A percentile compares a stretch with the other conserved stretches of the same genome.
phyloP scores from a whole-genome alignment of 2,888 invertebrate genomes.

The Cephus pygmeus region DNA sequence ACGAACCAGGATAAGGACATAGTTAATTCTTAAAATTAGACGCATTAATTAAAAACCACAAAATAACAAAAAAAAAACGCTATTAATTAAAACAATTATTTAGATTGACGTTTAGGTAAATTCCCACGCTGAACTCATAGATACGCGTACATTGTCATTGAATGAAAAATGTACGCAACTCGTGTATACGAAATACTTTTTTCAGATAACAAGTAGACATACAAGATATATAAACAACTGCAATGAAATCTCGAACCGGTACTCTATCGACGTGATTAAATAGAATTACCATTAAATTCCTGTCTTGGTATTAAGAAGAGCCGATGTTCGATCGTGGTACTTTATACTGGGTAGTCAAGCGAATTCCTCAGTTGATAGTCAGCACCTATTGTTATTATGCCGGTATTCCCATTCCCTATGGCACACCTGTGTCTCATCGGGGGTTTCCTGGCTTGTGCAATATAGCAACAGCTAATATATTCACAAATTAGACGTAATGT shows the following conservation, averaged over 20 bases:
- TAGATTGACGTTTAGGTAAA: background rate
- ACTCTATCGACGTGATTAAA: background rate
- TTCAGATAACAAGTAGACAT: background rate
- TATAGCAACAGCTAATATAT: background rate
- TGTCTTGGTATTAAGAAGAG: background rate
- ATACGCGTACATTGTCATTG: background rate
- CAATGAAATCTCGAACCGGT: background rate
- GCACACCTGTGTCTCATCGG: background rate
- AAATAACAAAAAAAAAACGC: background rate
- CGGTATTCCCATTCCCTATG: background rate
- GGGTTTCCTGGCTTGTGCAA: background rate
- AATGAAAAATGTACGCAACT: background rate
- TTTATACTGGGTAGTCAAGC: background rate
- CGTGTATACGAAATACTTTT: background rate
- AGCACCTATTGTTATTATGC: background rate
- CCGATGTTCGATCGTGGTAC: background rate
- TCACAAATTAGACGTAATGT: background rate
- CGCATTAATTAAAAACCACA: background rate
- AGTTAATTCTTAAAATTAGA: background rate
- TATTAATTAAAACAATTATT: background rate
- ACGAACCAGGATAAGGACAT: background rate
- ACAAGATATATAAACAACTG: background rate
- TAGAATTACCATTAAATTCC: background rate
- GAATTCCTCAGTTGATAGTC: background rate
- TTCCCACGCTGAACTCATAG: background rate